Base-by-base conservation (phyloP, 1,140 invertebrate species). In the Papilio helenus region DNA sequence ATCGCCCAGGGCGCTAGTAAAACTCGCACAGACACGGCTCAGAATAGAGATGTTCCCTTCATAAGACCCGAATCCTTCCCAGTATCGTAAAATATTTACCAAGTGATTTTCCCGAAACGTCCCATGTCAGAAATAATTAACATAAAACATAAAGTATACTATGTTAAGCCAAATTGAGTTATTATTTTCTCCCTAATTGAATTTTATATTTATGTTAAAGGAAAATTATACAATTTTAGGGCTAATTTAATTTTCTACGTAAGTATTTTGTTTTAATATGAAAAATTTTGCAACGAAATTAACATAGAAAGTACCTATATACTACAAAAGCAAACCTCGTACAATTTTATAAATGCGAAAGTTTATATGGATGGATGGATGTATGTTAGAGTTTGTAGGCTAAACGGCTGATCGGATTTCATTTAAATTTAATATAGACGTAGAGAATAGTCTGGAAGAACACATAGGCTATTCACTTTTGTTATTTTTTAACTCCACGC, bases 181-280 rank as follows among this genome's bases (percentile, higher is more conserved):
- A 61, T 23, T 61, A 61, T 61, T 61, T 61, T 18, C 18, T 9
- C 9, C 23, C 23, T 61, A 61, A 61, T 61, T 61, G 29, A 23
- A 61, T 61, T 61, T 9, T 58, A 14, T 58, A 23, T 61, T 58
- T 58, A 58, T 55, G 5, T 58, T 23, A 26, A 23, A 61, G 4
- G 23, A 26, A 61, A 61, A 23, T 61, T 23, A 23, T 61, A 26
- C 23, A 61, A 23, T 61, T 12, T 61, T 10, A 2, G 2, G 20
- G 2, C 9, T 1, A 23, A 61, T 29, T 61, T 26, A 14, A 61
- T 61, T 61, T 61, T 61, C 58, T 12, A 26, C 58, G 23, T 61
- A 61, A 61, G 14, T 9, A 20, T 55, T 12, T 61, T 61, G 58
- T 61, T 61, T 61, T 61, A 23, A 61, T 61, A 55, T 55, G n/a